Base-by-base conservation (phyloP, 2,797 vertebrate species). In the Poeciliopsis turneri region DNA sequence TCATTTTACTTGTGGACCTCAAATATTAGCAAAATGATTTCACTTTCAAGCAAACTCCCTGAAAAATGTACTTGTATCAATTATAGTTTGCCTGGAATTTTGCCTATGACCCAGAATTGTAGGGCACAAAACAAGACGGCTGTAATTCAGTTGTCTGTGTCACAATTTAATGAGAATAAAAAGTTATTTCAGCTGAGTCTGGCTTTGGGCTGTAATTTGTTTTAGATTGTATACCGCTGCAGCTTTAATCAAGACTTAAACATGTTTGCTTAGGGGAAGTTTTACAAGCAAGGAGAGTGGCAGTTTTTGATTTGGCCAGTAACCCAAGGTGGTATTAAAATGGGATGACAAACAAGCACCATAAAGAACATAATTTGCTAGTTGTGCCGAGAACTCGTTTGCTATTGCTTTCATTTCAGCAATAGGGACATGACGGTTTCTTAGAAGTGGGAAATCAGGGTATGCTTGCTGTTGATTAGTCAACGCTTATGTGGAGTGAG, bases 161-260 rank as follows among this genome's bases (percentile, higher is more conserved):
- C 57, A 33, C 30, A 61, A 33, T 61, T 61, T 61, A 61, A 61
- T 33, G 57, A 61, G 57, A 33, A 61, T 61, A 59, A 61, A 61
- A 61, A 61, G 57, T 33, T 30, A 61, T 16, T 15, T 33, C 30
- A 61, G 15, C 30, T 33, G 13, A 61, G 28, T 33, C 18, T 18
- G 5, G 2, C 15, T 61, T 33, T 18, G 57, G 28, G 28, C 12
- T 61, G 28, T 33, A 61, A 33, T 61, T 61, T 61, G 33, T 30
- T 16, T 18, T 16, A 61, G 57, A 57, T 57, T 57, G 28, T 28
- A 28, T 53, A n/a, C 53, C 25, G 0, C 10, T 55, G 25, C 10
- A 1, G 55, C 55, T 57, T 28, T 57, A 57, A 59, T 28, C 12
- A 59, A 59, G 13, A n/a, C 5, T 30, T 30, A 59, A 59, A 55